phyloP scores from a whole-genome alignment of 64 coral and sea anemone genomes.

The Dendronephthya gigantea region DNA sequence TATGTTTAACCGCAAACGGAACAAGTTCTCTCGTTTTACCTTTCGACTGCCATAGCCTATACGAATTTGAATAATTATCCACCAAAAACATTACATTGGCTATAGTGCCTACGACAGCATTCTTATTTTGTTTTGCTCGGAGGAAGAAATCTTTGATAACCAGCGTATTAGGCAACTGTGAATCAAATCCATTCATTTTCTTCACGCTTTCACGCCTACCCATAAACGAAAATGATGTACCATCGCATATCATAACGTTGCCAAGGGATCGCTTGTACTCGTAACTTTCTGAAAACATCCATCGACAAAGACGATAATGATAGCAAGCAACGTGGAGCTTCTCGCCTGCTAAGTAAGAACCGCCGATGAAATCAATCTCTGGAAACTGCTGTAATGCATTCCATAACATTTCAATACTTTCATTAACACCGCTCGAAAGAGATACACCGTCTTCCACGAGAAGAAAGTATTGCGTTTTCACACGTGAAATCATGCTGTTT shows the following conservation, averaged over 20 bases:
- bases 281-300: slow-evolving; percentile 10
- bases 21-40: background rate
- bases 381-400: background rate
- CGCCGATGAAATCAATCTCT: background rate
- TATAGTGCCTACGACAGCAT: background rate
- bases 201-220: background rate
- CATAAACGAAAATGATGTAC: background rate
- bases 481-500: background rate
- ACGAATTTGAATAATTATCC: background rate
- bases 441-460: background rate
- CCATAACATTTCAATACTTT: slow-evolving; percentile 7
- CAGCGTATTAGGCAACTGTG: background rate
- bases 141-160: slow-evolving; percentile 9
- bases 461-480: background rate
- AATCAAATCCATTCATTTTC: background rate
- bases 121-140: background rate
- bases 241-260: slow-evolving; percentile 5
- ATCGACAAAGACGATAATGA: background rate
- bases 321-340: background rate
- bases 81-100: background rate
- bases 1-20: background rate
- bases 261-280: background rate
- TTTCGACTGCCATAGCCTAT: background rate
- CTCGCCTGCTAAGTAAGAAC: background rate
- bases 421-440: background rate